These are phyloP conservation scores for Eidolon dupreanum DNA, from an alignment of 2,797 vertebrate species.

Conservation along the genomic window DNA sequence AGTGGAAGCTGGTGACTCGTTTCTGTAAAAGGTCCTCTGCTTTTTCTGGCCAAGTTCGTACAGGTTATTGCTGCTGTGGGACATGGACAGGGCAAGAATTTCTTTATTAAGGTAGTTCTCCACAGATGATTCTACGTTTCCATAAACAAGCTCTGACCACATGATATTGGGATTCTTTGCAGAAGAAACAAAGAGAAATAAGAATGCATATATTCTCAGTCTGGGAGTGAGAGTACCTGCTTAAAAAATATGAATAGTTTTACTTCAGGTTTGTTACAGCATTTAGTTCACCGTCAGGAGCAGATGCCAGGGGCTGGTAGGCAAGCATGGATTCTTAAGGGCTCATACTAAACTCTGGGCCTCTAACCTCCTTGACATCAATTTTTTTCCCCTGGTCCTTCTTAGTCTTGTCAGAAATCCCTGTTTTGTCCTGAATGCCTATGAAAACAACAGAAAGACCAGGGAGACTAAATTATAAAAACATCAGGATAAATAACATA, in stretches of 20 bases:
- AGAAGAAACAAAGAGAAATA: not conserved
- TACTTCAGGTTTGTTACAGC: not conserved
- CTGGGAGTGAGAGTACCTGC: not conserved
- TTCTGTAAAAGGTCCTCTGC: conserved; percentile 6
- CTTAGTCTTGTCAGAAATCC: not conserved
- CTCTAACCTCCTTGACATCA: not conserved
- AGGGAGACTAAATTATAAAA: not conserved
- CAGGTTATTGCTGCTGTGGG: not conserved
- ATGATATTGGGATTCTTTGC: not conserved
- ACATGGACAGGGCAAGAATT: not conserved
- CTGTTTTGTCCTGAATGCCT: not conserved
- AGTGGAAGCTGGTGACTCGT: not conserved
- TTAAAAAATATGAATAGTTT: not conserved
- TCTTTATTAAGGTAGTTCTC: not conserved
- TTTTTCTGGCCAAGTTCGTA: not conserved
- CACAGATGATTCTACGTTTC: not conserved
- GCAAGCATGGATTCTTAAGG: not conserved
- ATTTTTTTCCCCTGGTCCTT: not conserved
- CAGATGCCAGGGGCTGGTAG: not conserved
- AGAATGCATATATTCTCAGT: not conserved
- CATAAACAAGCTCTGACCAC: not conserved
- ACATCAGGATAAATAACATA: not conserved
- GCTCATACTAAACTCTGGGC: not conserved
- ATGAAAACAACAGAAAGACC: not conserved
- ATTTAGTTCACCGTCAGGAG: not conserved